These are phyloP conservation scores for Leptothorax acervorum DNA, from an alignment of 2,888 invertebrate genomes.

Conservation along the genomic window DNA sequence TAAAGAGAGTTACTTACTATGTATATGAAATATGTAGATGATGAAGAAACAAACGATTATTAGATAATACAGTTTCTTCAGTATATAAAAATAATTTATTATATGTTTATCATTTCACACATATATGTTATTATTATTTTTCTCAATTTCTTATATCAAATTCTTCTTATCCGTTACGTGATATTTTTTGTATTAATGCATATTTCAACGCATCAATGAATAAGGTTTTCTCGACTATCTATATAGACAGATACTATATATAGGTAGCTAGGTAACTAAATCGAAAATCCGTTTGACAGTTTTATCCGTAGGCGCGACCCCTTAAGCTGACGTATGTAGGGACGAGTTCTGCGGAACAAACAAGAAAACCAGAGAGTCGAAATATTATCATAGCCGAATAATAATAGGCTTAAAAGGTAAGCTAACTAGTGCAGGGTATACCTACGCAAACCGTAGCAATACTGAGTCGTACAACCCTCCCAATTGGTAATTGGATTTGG, in stretches of 20 bases:
- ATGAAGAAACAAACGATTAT: neutral
- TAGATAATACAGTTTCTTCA: neutral
- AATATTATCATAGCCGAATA: conserved; percentile 82
- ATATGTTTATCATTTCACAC: neutral
- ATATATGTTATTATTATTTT: neutral
- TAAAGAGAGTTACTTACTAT: neutral
- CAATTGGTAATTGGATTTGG: conserved; percentile 82
- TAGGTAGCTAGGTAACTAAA: neutral
- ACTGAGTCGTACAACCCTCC: conserved; percentile 72
- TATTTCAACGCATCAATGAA: neutral
- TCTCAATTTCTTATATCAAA: neutral
- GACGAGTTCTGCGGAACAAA: conserved; percentile 68
- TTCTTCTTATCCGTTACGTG: neutral
- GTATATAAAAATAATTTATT: neutral
- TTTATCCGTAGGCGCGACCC: conserved; percentile 55
- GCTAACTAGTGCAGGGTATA: conserved; percentile 63
- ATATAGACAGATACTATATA: neutral
- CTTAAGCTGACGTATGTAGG: conserved; percentile 75
- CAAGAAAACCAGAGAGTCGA: conserved; percentile 73
- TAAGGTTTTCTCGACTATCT: neutral
- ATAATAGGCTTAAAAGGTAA: conserved; percentile 82
- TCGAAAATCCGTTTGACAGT: conserved; percentile 62
- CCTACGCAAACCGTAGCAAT: conserved; percentile 69
- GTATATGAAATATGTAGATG: neutral
- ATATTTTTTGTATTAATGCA: neutral